Evolutionary conservation across 2,797 vertebrate genomes (phyloP).

Genomic region (Aselliscus stoliczkanus): DNA sequence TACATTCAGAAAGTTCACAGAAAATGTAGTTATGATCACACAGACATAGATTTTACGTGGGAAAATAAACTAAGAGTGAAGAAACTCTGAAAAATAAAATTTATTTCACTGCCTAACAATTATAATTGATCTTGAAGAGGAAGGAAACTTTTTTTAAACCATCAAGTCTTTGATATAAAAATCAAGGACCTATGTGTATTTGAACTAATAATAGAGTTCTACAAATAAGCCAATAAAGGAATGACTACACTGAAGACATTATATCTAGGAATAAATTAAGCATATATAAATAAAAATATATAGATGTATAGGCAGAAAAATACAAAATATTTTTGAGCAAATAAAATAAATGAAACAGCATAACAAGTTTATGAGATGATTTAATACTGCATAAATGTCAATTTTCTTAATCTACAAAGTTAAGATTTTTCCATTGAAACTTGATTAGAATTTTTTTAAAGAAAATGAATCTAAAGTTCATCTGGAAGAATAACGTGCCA

Average conservation of each 20-base stretch:
- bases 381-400: neutral
- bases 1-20: slow-evolving; percentile 37
- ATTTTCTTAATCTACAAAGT: slow-evolving; percentile 16
- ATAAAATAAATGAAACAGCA: neutral
- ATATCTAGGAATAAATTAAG: neutral
- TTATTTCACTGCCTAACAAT: slow-evolving; percentile 4
- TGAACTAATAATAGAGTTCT: neutral
- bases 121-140: neutral
- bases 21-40: neutral
- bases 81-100: neutral
- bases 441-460: neutral
- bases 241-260: neutral
- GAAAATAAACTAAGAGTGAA: neutral
- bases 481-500: slow-evolving; percentile 15
- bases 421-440: neutral
- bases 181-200: neutral
- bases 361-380: neutral
- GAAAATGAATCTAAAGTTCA: slow-evolving; percentile 14
- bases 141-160: neutral
- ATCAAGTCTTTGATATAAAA: slow-evolving; percentile 5
- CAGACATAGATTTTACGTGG: neutral
- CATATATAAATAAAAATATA: neutral
- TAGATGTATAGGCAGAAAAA: neutral
- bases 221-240: neutral
- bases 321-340: neutral